phyloP scores from a whole-genome alignment of 1,140 invertebrate genomes.

The Macrobrachium nipponense region DNA sequence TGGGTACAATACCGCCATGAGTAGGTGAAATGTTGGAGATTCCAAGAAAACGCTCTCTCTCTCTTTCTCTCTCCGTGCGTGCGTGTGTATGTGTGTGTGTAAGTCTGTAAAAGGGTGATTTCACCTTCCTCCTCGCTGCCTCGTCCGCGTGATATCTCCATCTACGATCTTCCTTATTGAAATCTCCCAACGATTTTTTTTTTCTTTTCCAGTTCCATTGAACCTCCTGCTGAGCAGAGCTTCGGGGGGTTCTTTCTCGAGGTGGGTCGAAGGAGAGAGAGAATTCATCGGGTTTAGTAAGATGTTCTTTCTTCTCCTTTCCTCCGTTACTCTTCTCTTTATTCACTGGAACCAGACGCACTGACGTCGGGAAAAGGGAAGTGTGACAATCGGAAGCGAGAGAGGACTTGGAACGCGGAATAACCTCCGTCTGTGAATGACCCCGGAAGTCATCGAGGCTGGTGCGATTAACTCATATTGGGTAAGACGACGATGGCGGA shows the following conservation, averaged over 20 bases:
- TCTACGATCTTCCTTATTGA: conserved; percentile 40
- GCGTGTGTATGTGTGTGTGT: not conserved
- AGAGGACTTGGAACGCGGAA: not conserved
- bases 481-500: not conserved
- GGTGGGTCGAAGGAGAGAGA: not conserved
- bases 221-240: not conserved
- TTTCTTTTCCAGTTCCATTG: not conserved
- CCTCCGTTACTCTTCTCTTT: not conserved
- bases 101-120: not conserved
- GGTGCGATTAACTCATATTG: conserved; percentile 17
- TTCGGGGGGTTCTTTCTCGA: not conserved
- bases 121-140: conserved; percentile 9
- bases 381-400: too few relatives aligned
- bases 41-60: too few relatives aligned
- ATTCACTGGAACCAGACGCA: not conserved
- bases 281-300: not conserved
- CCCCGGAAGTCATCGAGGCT: conserved; percentile 30
- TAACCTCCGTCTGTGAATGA: not conserved
- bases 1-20: not conserved
- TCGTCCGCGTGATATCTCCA: conserved; percentile 37
- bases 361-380: too few relatives aligned
- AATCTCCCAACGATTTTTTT: conserved; percentile 27
- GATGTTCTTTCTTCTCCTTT: not conserved
- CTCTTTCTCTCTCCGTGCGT: not conserved
- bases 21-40: not conserved